A percentile compares a stretch with the other conserved stretches of the same genome.
These are phyloP conservation scores for Strix aluco DNA, from an alignment of 2,113 vertebrate species.

Conservation along the genomic window DNA sequence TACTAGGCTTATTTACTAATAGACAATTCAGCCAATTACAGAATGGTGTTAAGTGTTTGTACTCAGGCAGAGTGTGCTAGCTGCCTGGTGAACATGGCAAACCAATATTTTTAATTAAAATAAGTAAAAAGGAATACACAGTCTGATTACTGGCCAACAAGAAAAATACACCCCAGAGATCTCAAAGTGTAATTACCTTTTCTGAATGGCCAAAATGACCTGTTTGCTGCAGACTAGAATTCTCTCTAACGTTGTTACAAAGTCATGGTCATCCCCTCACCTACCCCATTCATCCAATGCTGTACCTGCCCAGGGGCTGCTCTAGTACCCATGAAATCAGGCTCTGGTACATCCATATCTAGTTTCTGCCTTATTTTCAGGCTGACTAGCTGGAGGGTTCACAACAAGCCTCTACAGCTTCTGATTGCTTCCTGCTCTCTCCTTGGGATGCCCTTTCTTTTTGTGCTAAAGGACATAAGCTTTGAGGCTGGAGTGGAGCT, in stretches of 20 bases:
- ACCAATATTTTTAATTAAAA: conserved; percentile 45
- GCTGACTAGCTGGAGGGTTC: background rate
- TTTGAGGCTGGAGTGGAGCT: background rate
- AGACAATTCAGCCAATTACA: conserved; percentile 1
- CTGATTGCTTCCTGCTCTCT: background rate
- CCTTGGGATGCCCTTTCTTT: background rate
- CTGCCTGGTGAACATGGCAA: background rate
- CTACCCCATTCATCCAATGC: background rate
- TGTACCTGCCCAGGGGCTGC: background rate
- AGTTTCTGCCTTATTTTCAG: background rate
- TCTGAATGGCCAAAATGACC: background rate
- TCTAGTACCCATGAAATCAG: background rate
- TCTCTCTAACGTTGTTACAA: background rate
- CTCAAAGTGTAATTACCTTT: conserved; percentile 4
- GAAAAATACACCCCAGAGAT: background rate
- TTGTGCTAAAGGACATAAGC: background rate
- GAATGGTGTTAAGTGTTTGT: background rate
- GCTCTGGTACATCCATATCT: background rate
- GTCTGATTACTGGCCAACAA: background rate
- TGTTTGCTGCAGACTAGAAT: background rate
- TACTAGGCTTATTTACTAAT: background rate
- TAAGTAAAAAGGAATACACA: background rate
- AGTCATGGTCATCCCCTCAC: background rate
- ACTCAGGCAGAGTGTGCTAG: background rate
- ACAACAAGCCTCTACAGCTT: background rate